Conservation (phyloP, 2,888 invertebrate species). For the Limnephilus auricula region DNA sequence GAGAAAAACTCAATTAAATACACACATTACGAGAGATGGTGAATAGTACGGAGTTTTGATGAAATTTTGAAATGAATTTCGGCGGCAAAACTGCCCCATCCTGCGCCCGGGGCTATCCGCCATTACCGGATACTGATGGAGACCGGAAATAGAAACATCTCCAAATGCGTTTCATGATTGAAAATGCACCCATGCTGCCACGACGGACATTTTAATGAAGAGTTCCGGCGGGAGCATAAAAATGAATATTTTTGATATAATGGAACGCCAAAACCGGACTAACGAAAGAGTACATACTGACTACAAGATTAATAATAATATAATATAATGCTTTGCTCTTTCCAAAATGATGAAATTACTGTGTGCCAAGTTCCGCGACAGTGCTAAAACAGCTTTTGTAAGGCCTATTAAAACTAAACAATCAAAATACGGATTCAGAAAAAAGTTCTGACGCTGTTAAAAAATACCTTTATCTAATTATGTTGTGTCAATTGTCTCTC, state of each 20-base stretch:
- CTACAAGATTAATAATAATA: background rate
- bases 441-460: too few species aligned
- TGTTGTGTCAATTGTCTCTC: too few species aligned
- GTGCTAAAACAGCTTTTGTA: too few species aligned
- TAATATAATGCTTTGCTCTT: background rate
- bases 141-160: conserved; percentile 20
- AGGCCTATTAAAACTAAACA: too few species aligned
- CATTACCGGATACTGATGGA: background rate
- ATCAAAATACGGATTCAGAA: too few species aligned
- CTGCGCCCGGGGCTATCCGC: background rate
- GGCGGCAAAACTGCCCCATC: background rate
- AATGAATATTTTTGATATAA: background rate
- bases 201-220: conserved; percentile 17
- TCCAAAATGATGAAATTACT: background rate
- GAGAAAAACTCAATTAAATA: conserved; percentile 20
- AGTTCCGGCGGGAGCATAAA: background rate
- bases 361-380: too few species aligned
- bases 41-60: background rate
- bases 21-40: background rate
- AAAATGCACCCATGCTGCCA: conserved; percentile 7
- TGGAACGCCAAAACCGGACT: background rate
- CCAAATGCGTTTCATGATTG: conserved; percentile 26
- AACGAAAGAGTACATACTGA: background rate
- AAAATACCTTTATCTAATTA: too few species aligned
- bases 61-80: conserved; percentile 21